Percentiles rank a stretch among this genome's conserved stretches.
phyloP scores from a whole-genome alignment of 2,888 invertebrate genomes.

The Smittia aterrima region DNA sequence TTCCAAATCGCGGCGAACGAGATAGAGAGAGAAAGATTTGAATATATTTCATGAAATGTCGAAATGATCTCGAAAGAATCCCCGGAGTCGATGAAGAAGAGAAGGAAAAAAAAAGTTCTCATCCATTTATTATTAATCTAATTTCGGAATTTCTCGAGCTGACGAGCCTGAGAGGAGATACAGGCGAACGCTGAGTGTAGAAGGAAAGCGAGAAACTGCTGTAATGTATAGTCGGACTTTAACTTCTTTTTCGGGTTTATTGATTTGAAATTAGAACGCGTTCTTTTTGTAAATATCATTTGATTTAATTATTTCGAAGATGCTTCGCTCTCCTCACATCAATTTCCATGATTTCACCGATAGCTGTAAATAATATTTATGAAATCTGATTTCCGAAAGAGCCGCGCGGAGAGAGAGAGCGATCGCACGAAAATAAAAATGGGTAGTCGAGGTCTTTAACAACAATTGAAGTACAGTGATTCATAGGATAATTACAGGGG shows the following conservation, averaged over 20 bases:
- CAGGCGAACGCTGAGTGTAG: not conserved
- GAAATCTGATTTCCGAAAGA: constrained; percentile 14
- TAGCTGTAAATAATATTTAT: constrained; percentile 36
- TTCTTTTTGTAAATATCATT: constrained; percentile 35
- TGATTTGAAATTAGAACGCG: constrained; percentile 15
- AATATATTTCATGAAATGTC: not conserved
- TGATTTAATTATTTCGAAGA: constrained; percentile 37
- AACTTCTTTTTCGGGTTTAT: not conserved
- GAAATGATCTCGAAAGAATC: constrained; percentile 14
- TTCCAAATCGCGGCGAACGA: constrained; percentile 1
- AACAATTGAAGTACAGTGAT: constrained; percentile 40
- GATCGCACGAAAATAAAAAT: constrained; percentile 1
- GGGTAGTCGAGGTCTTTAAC: constrained; percentile 12
- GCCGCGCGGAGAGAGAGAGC: not conserved
- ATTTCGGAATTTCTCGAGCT: constrained; percentile 3
- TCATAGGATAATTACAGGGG: constrained; percentile 40
- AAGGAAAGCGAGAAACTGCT: not conserved
- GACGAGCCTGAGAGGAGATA: not conserved
- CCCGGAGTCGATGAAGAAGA: not conserved
- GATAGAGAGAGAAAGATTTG: no score
- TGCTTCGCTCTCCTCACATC: not conserved
- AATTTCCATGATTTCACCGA: constrained; percentile 11
- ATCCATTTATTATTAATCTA: constrained; percentile 36
- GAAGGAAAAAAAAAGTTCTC: constrained; percentile 8
- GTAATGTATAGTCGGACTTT: constrained; percentile 2